phyloP scores from a whole-genome alignment of 2,113 vertebrate genomes.

The Vimba vimba region DNA sequence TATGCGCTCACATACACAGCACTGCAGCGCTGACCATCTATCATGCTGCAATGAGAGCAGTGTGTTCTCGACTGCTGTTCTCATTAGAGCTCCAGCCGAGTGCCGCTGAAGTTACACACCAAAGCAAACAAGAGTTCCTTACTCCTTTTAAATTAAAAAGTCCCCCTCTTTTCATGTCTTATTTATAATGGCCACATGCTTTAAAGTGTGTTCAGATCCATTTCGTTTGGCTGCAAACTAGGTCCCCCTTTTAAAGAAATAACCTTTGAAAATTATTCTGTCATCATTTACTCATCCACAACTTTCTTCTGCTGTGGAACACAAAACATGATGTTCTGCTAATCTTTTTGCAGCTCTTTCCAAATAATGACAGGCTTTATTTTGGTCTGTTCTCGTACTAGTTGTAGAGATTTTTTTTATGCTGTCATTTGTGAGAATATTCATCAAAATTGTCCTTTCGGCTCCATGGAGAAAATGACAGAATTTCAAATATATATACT shows the following conservation, averaged over 20 bases:
- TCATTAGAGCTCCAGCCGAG: constrained; percentile 40
- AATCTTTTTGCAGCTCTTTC: neutral
- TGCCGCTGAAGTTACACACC: constrained; percentile 40
- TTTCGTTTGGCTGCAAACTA: neutral
- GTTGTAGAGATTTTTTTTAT: neutral
- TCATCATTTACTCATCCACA: neutral
- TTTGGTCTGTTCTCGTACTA: neutral
- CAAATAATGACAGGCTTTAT: neutral
- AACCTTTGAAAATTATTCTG: neutral
- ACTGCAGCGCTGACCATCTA: constrained; percentile 61
- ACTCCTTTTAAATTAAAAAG: constrained; percentile 8
- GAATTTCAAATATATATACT: neutral
- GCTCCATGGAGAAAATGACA: neutral
- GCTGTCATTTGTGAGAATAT: neutral
- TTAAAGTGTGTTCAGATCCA: neutral
- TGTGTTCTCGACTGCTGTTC: constrained; percentile 23
- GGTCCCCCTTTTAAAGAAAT: neutral
- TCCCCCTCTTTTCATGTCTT: constrained; percentile 18
- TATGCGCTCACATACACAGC: constrained; percentile 62
- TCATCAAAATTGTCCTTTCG: neutral
- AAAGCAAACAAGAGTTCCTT: constrained; percentile 29
- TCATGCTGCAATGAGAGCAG: constrained; percentile 64
- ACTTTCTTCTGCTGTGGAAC: neutral
- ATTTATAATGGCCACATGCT: constrained; percentile 8
- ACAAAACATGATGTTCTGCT: neutral